Evolutionary conservation across 2,797 vertebrate genomes (phyloP), one percentile per base, ranked within the genome.

Genomic region (Molossus alvarezi): DNA sequence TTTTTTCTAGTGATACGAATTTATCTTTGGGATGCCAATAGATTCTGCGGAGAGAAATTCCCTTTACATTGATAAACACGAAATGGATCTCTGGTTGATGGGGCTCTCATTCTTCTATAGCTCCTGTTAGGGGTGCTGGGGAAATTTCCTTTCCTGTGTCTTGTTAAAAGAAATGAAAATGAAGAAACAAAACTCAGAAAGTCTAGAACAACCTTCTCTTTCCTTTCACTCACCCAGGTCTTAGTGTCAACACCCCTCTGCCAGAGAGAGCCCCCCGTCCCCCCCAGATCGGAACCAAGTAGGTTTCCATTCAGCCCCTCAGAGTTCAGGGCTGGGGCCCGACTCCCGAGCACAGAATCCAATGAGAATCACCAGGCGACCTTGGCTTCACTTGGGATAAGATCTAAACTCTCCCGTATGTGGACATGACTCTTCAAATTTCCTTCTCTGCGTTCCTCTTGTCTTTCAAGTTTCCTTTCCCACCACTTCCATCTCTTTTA

Each of bases 161-260:
- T 73, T 82, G 86, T 80, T 25, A 88, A 84, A 71, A 84, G 45
- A 79, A 41, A 75, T 51, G 29, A 88, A 18, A 96, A 80, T 18
- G 37, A 41, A 48, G 57, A 69, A 90, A 53, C 13, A 72, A 96
- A 79, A 37, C 37, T 60, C 23, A 57, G 65, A 18, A 77, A 48
- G 25, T 82, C 72, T 3, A 77, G 79, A 88, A 83, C 12, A 67
- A 53, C 51, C 2, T 85, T 65, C 72, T 76, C 23, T 81, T 77
- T 27, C 29, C 29, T 57, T 48, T 82, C 75, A 29, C 0, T 48
- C 29, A 14, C 23, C 25, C 27, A 18, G 15, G 41, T 25, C 23
- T 72, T 57, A 71, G 37, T 41, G 33, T 17, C 14, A 73, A 53
- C n/a, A 51, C 29, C 23, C 41, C n/a, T 57, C 48, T 72, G 48